Base-by-base conservation (phyloP, 2,888 invertebrate genomes). In the Hydroisotoma schaefferi region DNA sequence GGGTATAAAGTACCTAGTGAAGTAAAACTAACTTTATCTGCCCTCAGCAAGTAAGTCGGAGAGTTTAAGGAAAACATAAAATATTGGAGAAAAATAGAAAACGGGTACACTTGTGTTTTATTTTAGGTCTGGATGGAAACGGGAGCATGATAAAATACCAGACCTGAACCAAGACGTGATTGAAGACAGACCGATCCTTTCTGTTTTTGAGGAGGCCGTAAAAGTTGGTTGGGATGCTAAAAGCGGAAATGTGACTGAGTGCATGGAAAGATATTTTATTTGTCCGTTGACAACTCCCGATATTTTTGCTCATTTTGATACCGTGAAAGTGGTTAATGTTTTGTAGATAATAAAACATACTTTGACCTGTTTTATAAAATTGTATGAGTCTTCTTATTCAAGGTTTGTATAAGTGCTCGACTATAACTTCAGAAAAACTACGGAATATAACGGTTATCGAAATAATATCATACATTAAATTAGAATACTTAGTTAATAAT, bases 121-220 rank as follows among this genome's bases (percentile, higher is more conserved):
- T 55, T 46, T 20, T n/a, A 70, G 70, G 38, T 67, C 67, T 6
- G 70, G 65, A 2, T 70, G 68, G 71, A 68, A 61, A 28, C 55
- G 71, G 22, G 65, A 69, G 27, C 55, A 60, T 49, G 60, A 61
- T 20, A 52, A 56, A 44, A 64, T 64, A 33, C 55, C 58, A 1
- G 58, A 58, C 5, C n/a, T 60, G 6, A 57, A 52, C n/a, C 63
- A 67, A 28, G 70, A 71, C 33, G 53, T 67, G 12, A 61, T 71
- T 38, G 70, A 69, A 49, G 71, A 71, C 26, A 61, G 71, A 6
- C 66, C 68, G 2, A 63, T 69, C 23, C 58, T 71, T 20, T 67
- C 67, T 2, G 69, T 69, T 15, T 71, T 71, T 59, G 71, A 71
- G 62, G 71, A 71, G 44, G 71, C 71, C 4, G 71, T 71, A 1